Base-by-base conservation (phyloP, 2,888 invertebrate genomes). In the Drosophila austrosaltans region DNA sequence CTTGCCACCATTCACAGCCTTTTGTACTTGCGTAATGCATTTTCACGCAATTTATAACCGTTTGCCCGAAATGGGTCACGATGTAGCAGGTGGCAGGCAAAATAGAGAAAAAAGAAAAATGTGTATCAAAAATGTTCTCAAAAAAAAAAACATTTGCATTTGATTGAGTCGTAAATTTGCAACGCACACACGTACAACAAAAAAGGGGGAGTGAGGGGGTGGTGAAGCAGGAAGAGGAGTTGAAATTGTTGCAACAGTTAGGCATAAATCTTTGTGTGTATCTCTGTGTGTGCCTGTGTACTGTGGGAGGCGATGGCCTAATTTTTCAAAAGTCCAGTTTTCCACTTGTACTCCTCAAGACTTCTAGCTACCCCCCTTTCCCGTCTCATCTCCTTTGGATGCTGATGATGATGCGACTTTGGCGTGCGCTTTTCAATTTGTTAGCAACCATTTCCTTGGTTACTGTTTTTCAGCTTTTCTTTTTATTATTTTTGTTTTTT, bases 11-110 rank as follows among this genome's bases (percentile, higher is more conserved):
- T 82, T 82, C 82, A 81, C 82, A 82, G 87, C 80, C 83, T 83
- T 83, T 83, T 84, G 84, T 87, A 84, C 83, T 83, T 83, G 83
- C 83, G 83, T 83, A 83, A 83, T 83, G 87, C 83, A 87, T 87
- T 83, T 83, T 83, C 83, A 83, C 83, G 83, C 83, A 83, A 83
- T 87, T 83, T 87, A 83, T 87, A 82, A 83, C 84, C 76, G 80
- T 84, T 87, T 77, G 66, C 63, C 25, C 54, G 62, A 83, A 84
- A 72, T 84, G 58, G 83, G 83, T 81, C 87, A 71, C 25, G 53
- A 16, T 75, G 53, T 81, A 71, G 58, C 82, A 85, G 81, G 86
- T 81, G 81, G 82, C 68, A 72, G 67, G 69, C 64, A 64, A 66
- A 58, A 40, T 66, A 58, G 72, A 73, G 66, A 58, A 78, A 58